Conservation (phyloP, 2,113 vertebrate species). For the Leptocoma aspasia region DNA sequence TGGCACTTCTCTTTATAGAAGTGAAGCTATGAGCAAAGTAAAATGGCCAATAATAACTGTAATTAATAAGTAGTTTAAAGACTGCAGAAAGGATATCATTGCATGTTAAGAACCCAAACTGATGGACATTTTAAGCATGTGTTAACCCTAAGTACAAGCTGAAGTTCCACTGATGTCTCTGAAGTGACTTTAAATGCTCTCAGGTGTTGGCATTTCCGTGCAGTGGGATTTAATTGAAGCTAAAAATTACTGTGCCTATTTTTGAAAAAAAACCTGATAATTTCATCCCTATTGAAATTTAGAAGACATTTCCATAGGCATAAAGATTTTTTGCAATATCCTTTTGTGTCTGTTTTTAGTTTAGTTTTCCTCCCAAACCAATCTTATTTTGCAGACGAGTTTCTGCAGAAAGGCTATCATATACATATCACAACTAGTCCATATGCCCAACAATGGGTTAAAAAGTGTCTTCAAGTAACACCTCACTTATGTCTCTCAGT, state of each 20-base stretch:
- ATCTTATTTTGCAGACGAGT: neutral
- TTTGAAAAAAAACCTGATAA: neutral
- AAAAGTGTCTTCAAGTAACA: neutral
- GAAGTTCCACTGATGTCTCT: neutral
- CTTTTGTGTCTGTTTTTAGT: neutral
- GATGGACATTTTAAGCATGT: neutral
- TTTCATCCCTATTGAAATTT: neutral
- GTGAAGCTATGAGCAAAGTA: neutral
- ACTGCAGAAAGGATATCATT: neutral
- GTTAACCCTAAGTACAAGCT: neutral
- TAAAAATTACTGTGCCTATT: neutral
- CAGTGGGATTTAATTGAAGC: neutral
- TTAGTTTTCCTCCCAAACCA: neutral
- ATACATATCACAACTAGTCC: rapidly evolving
- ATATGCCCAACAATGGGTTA: neutral
- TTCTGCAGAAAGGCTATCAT: neutral
- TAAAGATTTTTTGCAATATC: neutral
- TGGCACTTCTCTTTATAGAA: neutral
- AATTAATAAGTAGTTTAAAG: neutral
- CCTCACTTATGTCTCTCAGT: neutral
- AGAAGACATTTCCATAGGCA: neutral
- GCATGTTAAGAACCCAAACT: neutral
- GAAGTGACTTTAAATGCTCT: neutral
- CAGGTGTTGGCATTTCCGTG: neutral
- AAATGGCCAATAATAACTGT: neutral